A percentile compares a stretch with the other conserved stretches of the same genome.
phyloP scores from a whole-genome alignment of 2,888 invertebrate species.

The Andrena bucephala region DNA sequence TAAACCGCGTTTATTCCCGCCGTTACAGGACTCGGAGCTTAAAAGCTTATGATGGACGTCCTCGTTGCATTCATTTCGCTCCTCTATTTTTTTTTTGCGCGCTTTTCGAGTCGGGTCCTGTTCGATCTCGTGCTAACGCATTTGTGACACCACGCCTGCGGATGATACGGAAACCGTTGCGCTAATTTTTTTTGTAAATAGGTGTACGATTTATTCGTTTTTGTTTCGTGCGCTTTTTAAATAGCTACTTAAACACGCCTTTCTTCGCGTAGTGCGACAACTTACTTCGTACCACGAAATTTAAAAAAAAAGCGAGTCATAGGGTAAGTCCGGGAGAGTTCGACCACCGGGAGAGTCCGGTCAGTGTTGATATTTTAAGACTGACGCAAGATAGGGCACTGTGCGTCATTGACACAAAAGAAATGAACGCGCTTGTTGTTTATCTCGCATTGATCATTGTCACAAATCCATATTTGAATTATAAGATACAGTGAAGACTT shows the following conservation, averaged over 20 bases:
- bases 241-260: too few relatives aligned
- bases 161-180: background rate
- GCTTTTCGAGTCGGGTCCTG: background rate
- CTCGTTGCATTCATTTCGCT: background rate
- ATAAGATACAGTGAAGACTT: too few relatives aligned
- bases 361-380: too few relatives aligned
- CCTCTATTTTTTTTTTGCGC: constrained; percentile 7
- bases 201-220: background rate
- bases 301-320: too few relatives aligned
- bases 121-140: background rate
- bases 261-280: too few relatives aligned
- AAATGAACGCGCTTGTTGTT: too few relatives aligned
- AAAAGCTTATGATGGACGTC: constrained; percentile 62
- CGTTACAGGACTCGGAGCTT: constrained; percentile 37
- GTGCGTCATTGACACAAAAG: too few relatives aligned
- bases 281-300: background rate
- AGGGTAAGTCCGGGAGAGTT: too few relatives aligned
- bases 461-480: too few relatives aligned
- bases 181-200: background rate
- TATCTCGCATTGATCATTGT: too few relatives aligned
- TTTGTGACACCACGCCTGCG: background rate
- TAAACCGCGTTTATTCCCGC: constrained; percentile 52
- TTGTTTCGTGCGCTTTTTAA: background rate
- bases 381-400: too few relatives aligned
- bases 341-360: too few relatives aligned